phyloP scores from a whole-genome alignment of 2,113 vertebrate species.

The Hipposideros armiger region DNA sequence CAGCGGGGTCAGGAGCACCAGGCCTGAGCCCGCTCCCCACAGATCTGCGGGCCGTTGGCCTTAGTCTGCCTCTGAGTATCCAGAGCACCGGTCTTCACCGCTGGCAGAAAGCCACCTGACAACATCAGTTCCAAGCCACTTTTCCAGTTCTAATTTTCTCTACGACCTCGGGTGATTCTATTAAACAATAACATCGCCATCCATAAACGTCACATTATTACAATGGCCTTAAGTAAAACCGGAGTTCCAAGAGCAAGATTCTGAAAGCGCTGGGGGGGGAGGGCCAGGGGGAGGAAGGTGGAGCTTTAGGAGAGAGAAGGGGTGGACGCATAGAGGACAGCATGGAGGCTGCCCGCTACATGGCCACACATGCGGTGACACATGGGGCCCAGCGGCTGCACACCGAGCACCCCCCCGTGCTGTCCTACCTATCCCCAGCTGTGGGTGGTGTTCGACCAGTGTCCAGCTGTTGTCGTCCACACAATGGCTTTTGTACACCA shows the following conservation, averaged over 20 bases:
- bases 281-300: background rate
- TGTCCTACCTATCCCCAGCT: constrained; percentile 95
- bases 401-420: constrained; percentile 49
- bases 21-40: too few species aligned
- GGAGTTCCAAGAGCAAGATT: constrained; percentile 44
- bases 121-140: too few species aligned
- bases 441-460: constrained; percentile 97
- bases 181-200: background rate
- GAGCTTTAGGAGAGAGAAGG: constrained; percentile 29
- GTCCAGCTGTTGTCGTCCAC: constrained; percentile 99
- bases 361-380: too few species aligned
- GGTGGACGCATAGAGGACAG: rapidly evolving
- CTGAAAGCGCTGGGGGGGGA: background rate
- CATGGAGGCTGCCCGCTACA: too few species aligned
- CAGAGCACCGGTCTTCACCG: background rate
- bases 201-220: background rate
- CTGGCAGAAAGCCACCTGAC: rapidly evolving
- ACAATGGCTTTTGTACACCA: constrained; percentile 98
- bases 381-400: background rate
- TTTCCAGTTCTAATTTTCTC: background rate
- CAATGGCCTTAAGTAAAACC: too few species aligned
- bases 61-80: rapidly evolving
- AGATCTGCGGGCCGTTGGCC: rapidly evolving
- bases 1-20: too few species aligned
- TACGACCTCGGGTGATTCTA: background rate